phyloP scores from a whole-genome alignment of 2,797 vertebrate species.

The Eutrigla gurnardus region DNA sequence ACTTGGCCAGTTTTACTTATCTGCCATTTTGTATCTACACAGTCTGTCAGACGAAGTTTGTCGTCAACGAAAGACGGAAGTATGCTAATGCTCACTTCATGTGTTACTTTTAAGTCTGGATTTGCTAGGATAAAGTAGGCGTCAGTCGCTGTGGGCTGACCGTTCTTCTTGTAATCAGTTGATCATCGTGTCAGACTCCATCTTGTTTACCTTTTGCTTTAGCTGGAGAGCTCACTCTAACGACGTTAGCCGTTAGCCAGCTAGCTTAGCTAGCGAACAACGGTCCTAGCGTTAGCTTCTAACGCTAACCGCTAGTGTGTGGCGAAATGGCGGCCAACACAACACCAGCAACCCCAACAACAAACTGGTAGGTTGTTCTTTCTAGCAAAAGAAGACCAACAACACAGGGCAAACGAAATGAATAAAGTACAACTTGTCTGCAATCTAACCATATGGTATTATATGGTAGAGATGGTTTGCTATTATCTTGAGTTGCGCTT shows the following conservation, averaged over 20 bases:
- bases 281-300: constrained; percentile 51
- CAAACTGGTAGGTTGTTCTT: constrained; percentile 79
- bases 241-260: constrained; percentile 44
- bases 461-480: rapidly evolving
- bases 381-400: rapidly evolving
- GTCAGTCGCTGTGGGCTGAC: not conserved
- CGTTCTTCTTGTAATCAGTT: not conserved
- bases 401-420: rapidly evolving
- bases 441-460: rapidly evolving
- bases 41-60: constrained; percentile 23
- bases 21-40: constrained; percentile 79
- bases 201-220: constrained; percentile 64
- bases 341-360: constrained; percentile 73
- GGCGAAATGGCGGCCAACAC: constrained; percentile 88
- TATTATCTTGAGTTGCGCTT: rapidly evolving
- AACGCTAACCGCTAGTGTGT: constrained; percentile 25
- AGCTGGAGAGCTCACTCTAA: constrained; percentile 46
- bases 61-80: constrained; percentile 14
- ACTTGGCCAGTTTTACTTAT: constrained; percentile 28
- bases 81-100: not conserved
- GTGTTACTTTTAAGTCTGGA: not conserved
- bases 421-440: rapidly evolving
- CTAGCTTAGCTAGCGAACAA: constrained; percentile 42
- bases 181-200: constrained; percentile 6
- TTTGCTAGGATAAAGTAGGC: not conserved